phyloP scores from a whole-genome alignment of 2,888 invertebrate genomes.

The Tenthredo amoena region DNA sequence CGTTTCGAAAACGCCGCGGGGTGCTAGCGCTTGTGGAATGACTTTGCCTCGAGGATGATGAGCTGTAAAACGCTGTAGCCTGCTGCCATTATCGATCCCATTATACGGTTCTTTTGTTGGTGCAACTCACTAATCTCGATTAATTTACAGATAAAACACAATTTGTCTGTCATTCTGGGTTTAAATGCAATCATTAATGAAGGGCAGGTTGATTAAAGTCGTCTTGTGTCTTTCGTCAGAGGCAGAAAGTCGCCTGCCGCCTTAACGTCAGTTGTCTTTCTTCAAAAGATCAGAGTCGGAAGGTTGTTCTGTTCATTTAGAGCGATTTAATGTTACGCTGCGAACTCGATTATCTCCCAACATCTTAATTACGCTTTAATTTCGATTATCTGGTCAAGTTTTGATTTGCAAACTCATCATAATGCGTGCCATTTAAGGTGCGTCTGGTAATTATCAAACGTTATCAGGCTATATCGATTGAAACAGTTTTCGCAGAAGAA shows the following conservation, averaged over 20 bases:
- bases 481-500: slow-evolving; percentile 38
- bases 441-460: slow-evolving; percentile 41
- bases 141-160: slow-evolving; percentile 66
- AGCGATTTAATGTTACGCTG: slow-evolving; percentile 30
- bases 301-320: not conserved
- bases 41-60: slow-evolving; percentile 53
- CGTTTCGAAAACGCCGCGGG: slow-evolving; percentile 54
- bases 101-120: slow-evolving; percentile 55
- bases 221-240: slow-evolving; percentile 57
- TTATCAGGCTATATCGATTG: slow-evolving; percentile 31
- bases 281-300: slow-evolving; percentile 13
- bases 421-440: slow-evolving; percentile 29
- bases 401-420: slow-evolving; percentile 43
- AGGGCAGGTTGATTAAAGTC: slow-evolving; percentile 69
- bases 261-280: not conserved
- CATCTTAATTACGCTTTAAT: slow-evolving; percentile 50
- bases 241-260: not conserved
- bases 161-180: slow-evolving; percentile 65
- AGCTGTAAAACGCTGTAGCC: slow-evolving; percentile 53
- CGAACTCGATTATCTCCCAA: slow-evolving; percentile 37
- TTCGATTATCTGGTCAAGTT: slow-evolving; percentile 27
- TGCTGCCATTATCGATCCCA: slow-evolving; percentile 53
- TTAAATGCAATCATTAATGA: slow-evolving; percentile 68
- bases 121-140: slow-evolving; percentile 62
- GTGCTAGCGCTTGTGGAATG: slow-evolving; percentile 47